Base-by-base conservation (phyloP, 2,888 invertebrate species). In the Camptogramma bilineatum region DNA sequence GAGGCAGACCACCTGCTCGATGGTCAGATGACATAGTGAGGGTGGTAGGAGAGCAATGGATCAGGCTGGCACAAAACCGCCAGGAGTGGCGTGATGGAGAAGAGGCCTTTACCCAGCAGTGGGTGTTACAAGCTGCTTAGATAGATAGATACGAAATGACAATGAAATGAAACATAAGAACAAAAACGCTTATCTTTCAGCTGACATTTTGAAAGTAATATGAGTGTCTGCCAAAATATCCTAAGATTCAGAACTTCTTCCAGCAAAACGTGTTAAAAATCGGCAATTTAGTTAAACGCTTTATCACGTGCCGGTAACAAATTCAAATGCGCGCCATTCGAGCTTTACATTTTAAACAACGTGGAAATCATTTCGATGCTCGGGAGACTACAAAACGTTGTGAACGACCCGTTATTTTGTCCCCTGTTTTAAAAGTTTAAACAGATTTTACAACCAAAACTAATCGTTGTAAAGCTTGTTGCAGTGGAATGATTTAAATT, bases 251-350 rank as follows among this genome's bases (percentile, higher is more conserved):
- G 17, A 47, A 62, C 62, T 55, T 59, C 52, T 39, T 31, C 7
- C 16, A 53, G 19, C 17, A 44, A 61, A 64, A 54, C 58, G 63
- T 60, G 59, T 46, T 65, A 57, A 60, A 65, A 70, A 74, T 73
- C 59, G 70, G 71, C 75, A 81, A 75, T 79, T 80, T 75, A 70
- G 71, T 72, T 76, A 76, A 78, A 73, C 79, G 79, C 66, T 73
- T 73, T 73, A 81, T 79, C 85, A 83, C 84, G 81, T 83, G 66
- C 75, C 65, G 65, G 74, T 76, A 82, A 82, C 81, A 83, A 83
- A 85, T 84, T 84, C 81, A 74, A 77, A 77, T 75, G 70, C 68
- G 53, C 42, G 69, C 72, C 77, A 72, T 74, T 63, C 74, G 60
- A 69, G 63, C 68, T 80, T 79, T 76, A 79, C 81, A 82, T 83